Conservation (phyloP, 2,888 invertebrate species). For the Masnerella sp. region DNA sequence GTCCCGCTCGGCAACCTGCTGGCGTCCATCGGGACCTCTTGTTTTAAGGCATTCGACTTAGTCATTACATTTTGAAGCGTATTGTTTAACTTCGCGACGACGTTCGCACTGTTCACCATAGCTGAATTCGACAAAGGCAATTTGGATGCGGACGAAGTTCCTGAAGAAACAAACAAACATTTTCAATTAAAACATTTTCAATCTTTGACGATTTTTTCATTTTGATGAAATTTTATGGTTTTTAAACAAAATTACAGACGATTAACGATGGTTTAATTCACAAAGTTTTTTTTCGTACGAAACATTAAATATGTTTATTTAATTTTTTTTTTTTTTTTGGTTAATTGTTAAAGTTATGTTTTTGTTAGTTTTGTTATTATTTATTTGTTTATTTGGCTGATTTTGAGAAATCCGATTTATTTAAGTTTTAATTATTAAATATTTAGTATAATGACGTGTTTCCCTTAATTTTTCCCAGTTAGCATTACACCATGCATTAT, state of each 20-base stretch:
- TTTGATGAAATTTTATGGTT: neutral
- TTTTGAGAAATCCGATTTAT: no score
- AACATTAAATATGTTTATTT: no score
- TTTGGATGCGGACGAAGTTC: conserved; percentile 71
- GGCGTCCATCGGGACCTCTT: conserved; percentile 67
- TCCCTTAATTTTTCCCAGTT: neutral
- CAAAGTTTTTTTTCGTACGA: no score
- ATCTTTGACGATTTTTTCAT: neutral
- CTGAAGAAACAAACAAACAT: conserved; percentile 25
- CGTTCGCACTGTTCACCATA: conserved; percentile 71
- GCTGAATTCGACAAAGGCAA: conserved; percentile 73
- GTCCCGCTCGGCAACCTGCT: conserved; percentile 63
- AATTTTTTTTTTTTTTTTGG: no score
- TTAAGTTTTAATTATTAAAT: no score
- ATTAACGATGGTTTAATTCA: no score
- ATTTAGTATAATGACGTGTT: no score
- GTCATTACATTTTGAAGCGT: conserved; percentile 71
- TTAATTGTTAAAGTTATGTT: neutral
- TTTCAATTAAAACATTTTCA: neutral
- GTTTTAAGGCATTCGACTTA: conserved; percentile 75
- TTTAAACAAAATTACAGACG: no score
- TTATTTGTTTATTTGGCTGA: no score
- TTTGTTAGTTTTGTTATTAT: neutral
- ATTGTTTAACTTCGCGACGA: conserved; percentile 73
- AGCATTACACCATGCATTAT: conserved; percentile 12